A percentile compares a stretch with the other conserved stretches of the same genome.
Evolutionary conservation across 2,113 vertebrate species (phyloP).

Genomic region (Lophotis ruficrista): DNA sequence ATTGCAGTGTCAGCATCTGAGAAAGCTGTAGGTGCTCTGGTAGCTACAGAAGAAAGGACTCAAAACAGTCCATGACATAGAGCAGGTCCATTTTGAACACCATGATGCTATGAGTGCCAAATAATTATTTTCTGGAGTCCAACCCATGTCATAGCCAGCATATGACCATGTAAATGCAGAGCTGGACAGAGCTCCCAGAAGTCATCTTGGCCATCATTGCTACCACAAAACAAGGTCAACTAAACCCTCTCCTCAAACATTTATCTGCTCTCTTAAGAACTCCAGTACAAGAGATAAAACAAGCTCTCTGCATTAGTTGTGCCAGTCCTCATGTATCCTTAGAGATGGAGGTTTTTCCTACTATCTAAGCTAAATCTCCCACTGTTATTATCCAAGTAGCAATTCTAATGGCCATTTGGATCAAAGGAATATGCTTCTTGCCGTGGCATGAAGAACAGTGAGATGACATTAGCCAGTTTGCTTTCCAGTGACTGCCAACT

Average conservation of each 20-base stretch:
- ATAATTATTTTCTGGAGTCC: neutral
- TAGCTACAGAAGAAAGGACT: neutral
- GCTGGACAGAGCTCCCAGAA: neutral
- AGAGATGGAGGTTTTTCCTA: neutral
- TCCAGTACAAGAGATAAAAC: neutral
- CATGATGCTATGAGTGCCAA: accelerated
- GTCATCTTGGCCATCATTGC: neutral
- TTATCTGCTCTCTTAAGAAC: neutral
- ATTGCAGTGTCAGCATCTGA: neutral
- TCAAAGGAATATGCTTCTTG: constrained; percentile 27
- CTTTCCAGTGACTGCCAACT: constrained; percentile 40
- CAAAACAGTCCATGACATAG: neutral
- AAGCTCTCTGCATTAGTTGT: neutral
- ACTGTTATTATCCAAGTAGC: constrained; percentile 18
- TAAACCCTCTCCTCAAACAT: neutral
- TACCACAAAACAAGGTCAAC: neutral
- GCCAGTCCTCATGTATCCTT: neutral
- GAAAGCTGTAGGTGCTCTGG: neutral
- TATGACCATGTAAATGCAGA: accelerated
- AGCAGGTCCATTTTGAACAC: neutral
- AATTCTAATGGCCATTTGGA: constrained; percentile 28
- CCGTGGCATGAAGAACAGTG: neutral
- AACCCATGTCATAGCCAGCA: neutral
- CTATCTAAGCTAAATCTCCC: constrained; percentile 3
- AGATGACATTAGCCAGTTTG: constrained; percentile 40